Evolutionary conservation across 2,113 vertebrate genomes (phyloP).

Genomic region (Stercorarius parasiticus): DNA sequence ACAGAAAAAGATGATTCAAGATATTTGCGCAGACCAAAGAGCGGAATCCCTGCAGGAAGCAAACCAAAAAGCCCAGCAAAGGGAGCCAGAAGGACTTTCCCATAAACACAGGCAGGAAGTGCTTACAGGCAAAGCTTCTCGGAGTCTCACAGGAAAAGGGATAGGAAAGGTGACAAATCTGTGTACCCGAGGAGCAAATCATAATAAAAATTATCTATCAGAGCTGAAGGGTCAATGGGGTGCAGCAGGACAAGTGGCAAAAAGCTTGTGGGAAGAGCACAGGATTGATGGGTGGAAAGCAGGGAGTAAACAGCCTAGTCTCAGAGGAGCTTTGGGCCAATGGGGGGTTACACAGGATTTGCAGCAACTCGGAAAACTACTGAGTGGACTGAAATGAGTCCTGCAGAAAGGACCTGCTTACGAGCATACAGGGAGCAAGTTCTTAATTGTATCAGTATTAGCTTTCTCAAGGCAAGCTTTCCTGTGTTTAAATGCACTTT

Average conservation of each 20-base stretch:
- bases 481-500: not conserved
- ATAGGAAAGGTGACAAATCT: not conserved
- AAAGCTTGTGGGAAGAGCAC: not conserved
- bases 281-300: not conserved
- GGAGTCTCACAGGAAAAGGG: not conserved
- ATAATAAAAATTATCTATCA: rapidly evolving
- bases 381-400: not conserved
- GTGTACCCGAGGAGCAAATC: not conserved
- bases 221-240: not conserved
- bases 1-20: not conserved
- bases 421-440: not conserved
- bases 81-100: not conserved
- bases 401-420: not conserved
- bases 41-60: not conserved
- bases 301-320: not conserved
- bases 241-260: not conserved
- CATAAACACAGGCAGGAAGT: not conserved
- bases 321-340: not conserved
- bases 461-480: not conserved
- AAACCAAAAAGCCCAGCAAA: not conserved
- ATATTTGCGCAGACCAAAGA: not conserved
- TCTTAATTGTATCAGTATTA: rapidly evolving
- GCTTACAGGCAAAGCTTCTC: not conserved
- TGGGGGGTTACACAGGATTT: rapidly evolving
- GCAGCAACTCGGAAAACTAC: not conserved